Evolutionary conservation across 2,888 invertebrate species (phyloP), one percentile per base, ranked within the genome.

Genomic region (Sinohyriopsis cumingii): DNA sequence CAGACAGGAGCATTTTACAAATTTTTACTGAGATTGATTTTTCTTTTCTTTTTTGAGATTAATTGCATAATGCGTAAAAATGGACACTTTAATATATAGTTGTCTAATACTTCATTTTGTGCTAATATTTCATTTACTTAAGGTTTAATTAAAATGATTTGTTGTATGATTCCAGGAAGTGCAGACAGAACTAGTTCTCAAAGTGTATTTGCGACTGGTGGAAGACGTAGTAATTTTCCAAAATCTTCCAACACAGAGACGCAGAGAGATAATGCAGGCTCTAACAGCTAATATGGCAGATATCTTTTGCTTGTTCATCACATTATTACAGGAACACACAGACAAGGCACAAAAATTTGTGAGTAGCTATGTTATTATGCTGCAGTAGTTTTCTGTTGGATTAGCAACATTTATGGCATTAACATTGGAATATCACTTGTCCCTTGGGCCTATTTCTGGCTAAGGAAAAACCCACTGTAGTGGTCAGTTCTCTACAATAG

Each of bases 201-300:
- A 96, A 82, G 94, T 97, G 19, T 95, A 98, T 86, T 91, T 97
- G 70, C 93, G 98, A 67, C 92, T 98, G 22, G 96, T 96, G 6
- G 98, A 98, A 91, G 98, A 98, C 92, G 96, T 97, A 57, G 95
- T 97, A 15, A 93, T 95, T 15, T 91, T 97, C 81, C 96, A 97
- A 92, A 94, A 94, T 86, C 77, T 88, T 89, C 96, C 96, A 61
- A 94, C 95, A 89, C 95, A 96, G 88, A 92, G 97, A 61, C 93
- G 97, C 61, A 95, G 96, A 87, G 97, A 97, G 85, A 95, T 98
- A 86, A 95, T 96, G 88, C 95, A 84, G 88, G 96, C 95, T 7
- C 91, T 97, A 53, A 96, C 95, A 0, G 93, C 94, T 75, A 95
- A 95, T 86, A 95, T 97, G 95, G 93, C 94, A 3, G 94, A 95